Base-by-base conservation (phyloP, 1,140 invertebrate genomes). In the Papilio dardanus region DNA sequence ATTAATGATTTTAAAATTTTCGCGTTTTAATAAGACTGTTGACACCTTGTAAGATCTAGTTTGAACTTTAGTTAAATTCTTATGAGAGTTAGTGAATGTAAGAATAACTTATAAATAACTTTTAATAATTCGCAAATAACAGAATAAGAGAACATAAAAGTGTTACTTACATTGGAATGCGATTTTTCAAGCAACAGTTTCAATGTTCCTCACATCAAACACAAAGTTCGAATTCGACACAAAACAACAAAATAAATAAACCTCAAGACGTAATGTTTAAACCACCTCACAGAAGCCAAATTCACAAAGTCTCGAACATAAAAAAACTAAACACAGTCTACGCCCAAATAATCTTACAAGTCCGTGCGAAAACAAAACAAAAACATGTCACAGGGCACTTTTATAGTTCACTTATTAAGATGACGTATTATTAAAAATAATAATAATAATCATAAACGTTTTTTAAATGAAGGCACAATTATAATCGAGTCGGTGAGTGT, bases 331-430 rank as follows among this genome's bases (percentile, higher is more conserved):
- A 84, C 83, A 86, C 85, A 87, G 85, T 89, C 83, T 85, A 86
- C 87, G 84, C 85, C 82, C 87, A 85, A 87, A 87, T 83, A 85
- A 85, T 84, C 71, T 62, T 62, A 62, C 54, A 81, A 87, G 88
- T 88, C 81, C 80, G 79, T 79, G 81, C 80, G 81, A 88, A 89
- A 89, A 86, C 86, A 88, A 90, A 90, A 88, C 86, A 90, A 88
- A 85, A 88, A 88, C 84, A 89, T 80, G 66, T 79, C 86, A 88
- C 87, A 85, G 80, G 80, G 46, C 46, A 62, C 54, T 30, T 58
- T 28, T 62, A 30, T 1, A 62, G 54, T 62, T 28, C 54, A 62
- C 54, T 62, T 28, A 87, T 83, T 83, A 81, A 76, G 54, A 79
- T 82, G 83, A 77, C 77, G 74, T 77, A 86, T 85, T 86, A 71